phyloP scores from a whole-genome alignment of 2,888 invertebrate species.

The Stictocephala bisonia region DNA sequence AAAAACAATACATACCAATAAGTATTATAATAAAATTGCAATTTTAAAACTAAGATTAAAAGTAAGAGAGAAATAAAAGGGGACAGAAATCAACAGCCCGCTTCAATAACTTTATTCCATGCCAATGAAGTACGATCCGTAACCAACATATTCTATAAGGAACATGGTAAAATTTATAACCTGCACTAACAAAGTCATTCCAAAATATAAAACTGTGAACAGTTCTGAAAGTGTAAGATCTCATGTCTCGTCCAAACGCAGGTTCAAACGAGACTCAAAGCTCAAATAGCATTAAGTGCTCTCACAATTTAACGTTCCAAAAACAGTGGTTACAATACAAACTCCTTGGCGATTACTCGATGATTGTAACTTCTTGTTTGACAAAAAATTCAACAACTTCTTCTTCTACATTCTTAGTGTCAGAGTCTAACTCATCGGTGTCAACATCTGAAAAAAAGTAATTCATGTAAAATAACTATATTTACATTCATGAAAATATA shows the following conservation, averaged over 20 bases:
- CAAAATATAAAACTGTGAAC: slow-evolving; percentile 33
- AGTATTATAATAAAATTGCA: no score
- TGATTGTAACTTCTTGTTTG: slow-evolving; percentile 89
- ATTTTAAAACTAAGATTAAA: background rate
- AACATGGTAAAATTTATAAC: slow-evolving; percentile 64
- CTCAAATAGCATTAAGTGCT: background rate
- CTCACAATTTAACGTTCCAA: slow-evolving; percentile 16
- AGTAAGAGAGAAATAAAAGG: background rate
- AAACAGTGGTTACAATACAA: slow-evolving; percentile 4
- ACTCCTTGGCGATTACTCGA: slow-evolving; percentile 71
- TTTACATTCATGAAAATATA: no score
- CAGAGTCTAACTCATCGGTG: slow-evolving; percentile 91
- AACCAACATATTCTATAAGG: slow-evolving; percentile 63
- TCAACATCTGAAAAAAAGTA: slow-evolving; percentile 79
- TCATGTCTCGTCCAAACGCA: slow-evolving; percentile 16
- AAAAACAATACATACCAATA: no score
- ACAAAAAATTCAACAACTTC: slow-evolving; percentile 98
- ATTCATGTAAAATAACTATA: slow-evolving; percentile 8
- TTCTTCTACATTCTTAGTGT: slow-evolving; percentile 89
- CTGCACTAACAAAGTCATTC: slow-evolving; percentile 57
- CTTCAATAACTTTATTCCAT: slow-evolving; percentile 15
- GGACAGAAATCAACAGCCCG: background rate
- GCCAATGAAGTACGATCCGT: slow-evolving; percentile 1
- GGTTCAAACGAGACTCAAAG: slow-evolving; percentile 29
- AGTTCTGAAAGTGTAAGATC: background rate